A percentile compares a stretch with the other conserved stretches of the same genome.
Evolutionary conservation across 2,888 invertebrate species (phyloP).

Genomic region (Tiliacea aurago): DNA sequence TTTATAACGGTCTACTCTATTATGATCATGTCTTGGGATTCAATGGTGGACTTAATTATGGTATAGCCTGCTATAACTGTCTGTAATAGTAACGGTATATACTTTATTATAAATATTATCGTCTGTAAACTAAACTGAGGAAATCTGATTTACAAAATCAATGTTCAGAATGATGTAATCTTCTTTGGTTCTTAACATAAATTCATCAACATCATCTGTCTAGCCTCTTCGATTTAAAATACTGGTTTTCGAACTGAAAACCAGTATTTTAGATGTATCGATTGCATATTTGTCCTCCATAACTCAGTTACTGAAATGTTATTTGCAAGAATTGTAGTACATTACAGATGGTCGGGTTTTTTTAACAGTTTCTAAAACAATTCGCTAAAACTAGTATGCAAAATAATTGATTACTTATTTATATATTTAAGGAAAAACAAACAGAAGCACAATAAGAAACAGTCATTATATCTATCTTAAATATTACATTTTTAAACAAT

Average conservation of each 20-base stretch:
- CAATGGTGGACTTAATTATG: background rate
- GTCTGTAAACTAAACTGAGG: background rate
- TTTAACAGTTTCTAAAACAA: too few relatives aligned
- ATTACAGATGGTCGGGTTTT: too few relatives aligned
- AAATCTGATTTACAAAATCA: background rate
- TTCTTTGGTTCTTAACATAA: background rate
- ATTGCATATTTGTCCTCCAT: background rate
- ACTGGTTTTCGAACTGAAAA: background rate
- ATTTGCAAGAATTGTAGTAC: too few relatives aligned
- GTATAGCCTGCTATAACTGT: constrained; percentile 5
- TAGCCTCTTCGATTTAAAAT: background rate
- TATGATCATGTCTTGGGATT: constrained; percentile 27
- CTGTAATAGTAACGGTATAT: constrained; percentile 6
- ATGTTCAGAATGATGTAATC: background rate
- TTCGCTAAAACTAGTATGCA: too few relatives aligned
- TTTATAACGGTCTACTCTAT: constrained; percentile 3
- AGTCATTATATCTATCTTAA: too few relatives aligned
- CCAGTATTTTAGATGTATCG: background rate
- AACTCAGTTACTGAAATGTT: too few relatives aligned
- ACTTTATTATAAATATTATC: background rate
- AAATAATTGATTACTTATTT: too few relatives aligned
- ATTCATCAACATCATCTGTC: background rate
- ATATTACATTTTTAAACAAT: too few relatives aligned
- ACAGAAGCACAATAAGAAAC: too few relatives aligned
- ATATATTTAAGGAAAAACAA: too few relatives aligned